Conservation (phyloP, 2,888 invertebrate genomes). For the Acrobasis consociella region DNA sequence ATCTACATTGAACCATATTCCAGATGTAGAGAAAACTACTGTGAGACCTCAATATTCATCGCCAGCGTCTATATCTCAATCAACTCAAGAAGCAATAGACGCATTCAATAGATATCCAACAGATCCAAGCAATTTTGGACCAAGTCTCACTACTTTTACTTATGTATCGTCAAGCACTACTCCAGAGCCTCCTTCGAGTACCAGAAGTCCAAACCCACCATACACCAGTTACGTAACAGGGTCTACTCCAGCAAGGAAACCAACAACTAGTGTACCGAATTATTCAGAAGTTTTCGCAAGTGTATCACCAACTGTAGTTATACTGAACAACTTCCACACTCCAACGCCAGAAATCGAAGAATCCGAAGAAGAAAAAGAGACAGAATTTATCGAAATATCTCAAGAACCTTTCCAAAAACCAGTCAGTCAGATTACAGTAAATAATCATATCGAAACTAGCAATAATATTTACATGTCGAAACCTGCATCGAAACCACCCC, state of each 20-base stretch:
- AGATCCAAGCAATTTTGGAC: conserved; percentile 66
- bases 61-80: conserved; percentile 61
- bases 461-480: conserved; percentile 75
- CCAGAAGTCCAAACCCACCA: conserved; percentile 63
- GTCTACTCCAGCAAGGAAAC: conserved; percentile 75
- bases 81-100: conserved; percentile 74
- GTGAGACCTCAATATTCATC: conserved; percentile 59
- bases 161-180: conserved; percentile 67
- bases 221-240: conserved; percentile 78
- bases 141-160: conserved; percentile 67
- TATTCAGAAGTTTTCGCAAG: conserved; percentile 74
- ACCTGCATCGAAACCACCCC: conserved; percentile 42
- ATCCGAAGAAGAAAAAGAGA: conserved; percentile 51
- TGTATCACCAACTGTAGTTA: conserved; percentile 76
- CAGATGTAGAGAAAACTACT: conserved; percentile 52
- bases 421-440: conserved; percentile 80
- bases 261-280: conserved; percentile 58
- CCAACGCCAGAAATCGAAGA: conserved; percentile 53
- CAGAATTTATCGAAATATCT: conserved; percentile 74
- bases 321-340: conserved; percentile 61
- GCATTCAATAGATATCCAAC: conserved; percentile 74
- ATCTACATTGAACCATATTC: conserved; percentile 62
- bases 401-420: conserved; percentile 80
- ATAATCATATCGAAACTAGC: conserved; percentile 84
- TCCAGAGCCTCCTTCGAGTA: conserved; percentile 51